A percentile compares a stretch with the other conserved stretches of the same genome.
phyloP scores from a whole-genome alignment of 2,888 invertebrate genomes.

The Hartigia nigra region DNA sequence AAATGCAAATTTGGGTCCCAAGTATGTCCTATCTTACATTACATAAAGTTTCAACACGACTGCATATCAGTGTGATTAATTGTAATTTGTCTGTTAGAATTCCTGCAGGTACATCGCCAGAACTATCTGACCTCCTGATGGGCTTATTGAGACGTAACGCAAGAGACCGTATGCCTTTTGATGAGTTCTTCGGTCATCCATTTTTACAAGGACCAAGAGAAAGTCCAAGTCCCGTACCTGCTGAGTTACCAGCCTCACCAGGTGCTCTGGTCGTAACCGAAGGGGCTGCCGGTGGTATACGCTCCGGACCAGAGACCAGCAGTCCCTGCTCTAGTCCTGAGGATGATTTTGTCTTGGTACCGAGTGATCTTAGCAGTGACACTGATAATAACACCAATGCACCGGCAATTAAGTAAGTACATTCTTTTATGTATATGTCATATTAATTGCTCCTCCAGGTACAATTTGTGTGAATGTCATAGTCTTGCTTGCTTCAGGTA shows the following conservation, averaged over 20 bases:
- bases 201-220: slow-evolving; percentile 78
- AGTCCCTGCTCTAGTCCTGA: slow-evolving; percentile 65
- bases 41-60: background rate
- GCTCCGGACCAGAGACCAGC: slow-evolving; percentile 52
- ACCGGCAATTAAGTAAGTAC: slow-evolving; percentile 53
- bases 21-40: slow-evolving; percentile 71
- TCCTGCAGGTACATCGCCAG: slow-evolving; percentile 91
- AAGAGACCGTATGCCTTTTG: slow-evolving; percentile 95
- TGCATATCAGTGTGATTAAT: slow-evolving; percentile 4
- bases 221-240: slow-evolving; percentile 65
- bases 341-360: slow-evolving; percentile 63
- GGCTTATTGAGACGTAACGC: slow-evolving; percentile 92
- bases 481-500: slow-evolving; percentile 64
- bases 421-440: background rate
- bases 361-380: slow-evolving; percentile 62
- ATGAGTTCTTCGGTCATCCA: slow-evolving; percentile 93
- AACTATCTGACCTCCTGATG: slow-evolving; percentile 86
- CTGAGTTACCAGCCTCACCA: slow-evolving; percentile 59
- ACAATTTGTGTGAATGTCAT: background rate
- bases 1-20: slow-evolving; percentile 89
- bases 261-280: slow-evolving; percentile 49
- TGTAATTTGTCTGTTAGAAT: slow-evolving; percentile 74
- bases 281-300: slow-evolving; percentile 36
- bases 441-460: background rate
- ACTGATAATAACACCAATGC: slow-evolving; percentile 61